Evolutionary conservation across 2,113 vertebrate genomes (phyloP), one percentile per base, ranked within the genome.

Genomic region (Clarias gariepinus): DNA sequence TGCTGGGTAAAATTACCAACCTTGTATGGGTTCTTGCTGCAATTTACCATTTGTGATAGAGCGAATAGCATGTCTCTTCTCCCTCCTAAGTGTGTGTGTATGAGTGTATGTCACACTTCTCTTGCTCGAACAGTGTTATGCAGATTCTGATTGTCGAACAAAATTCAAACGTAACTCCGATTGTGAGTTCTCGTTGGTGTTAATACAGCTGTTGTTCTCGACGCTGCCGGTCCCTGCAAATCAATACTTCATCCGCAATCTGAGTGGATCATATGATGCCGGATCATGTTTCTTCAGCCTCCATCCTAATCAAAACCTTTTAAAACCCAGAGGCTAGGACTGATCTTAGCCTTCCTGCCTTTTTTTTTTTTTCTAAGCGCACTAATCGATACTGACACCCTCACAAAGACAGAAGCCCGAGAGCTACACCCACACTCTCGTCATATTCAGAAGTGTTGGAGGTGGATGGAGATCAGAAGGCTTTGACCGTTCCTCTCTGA

Each of bases 361-460:
- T 89, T 90, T 18, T 90, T 18, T 90, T 92, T 90, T 92, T 91
- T 91, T 88, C 86, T 93, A 94, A 87, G 91, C 94, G 83, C 92
- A 88, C 64, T 93, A 93, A 95, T 95, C 94, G 91, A 95, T 95
- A 94, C 90, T 77, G 90, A 87, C 94, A 91, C 91, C 91, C 85
- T 92, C 85, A 89, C 53, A 81, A 84, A 93, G 92, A 91, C 92
- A 92, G 91, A 91, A 93, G 92, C 90, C 91, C 91, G 58, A 82
- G 85, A 71, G 61, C 80, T 83, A 82, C 85, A 86, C 84, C 84
- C 87, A 88, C 85, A 81, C 19, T 52, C n/a, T 84, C 30, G 21
- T 66, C 71, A 47, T 66, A 81, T 71, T 74, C 28, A 63, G 52
- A 78, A 83, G 66, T 13, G 91, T 91, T 93, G 89, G 89, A 90